Evolutionary conservation across 2,888 invertebrate genomes (phyloP).

Genomic region (Trisateles emortualis): DNA sequence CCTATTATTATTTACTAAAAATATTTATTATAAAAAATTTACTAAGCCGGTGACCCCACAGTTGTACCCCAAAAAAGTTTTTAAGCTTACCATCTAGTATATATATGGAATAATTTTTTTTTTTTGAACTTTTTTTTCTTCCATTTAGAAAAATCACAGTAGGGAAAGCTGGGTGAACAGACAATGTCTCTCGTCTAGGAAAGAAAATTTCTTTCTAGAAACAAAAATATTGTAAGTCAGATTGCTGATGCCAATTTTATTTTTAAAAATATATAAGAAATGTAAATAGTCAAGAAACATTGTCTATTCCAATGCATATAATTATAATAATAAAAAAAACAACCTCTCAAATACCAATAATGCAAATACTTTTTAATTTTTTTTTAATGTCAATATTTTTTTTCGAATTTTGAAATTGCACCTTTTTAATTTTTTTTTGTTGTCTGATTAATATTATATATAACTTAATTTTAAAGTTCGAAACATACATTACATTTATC

Average conservation of each 20-base stretch:
- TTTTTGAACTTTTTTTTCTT: conserved; percentile 32
- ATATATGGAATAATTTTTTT: conserved; percentile 44
- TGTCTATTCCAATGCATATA: conserved; percentile 27
- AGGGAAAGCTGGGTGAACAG: conserved; percentile 37
- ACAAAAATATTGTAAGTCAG: not conserved
- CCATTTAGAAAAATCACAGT: conserved; percentile 40
- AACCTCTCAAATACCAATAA: conserved; percentile 36
- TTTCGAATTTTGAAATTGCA: conserved; percentile 45
- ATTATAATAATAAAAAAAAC: conserved; percentile 34
- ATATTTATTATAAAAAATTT: conserved; percentile 5
- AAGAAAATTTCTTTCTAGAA: too few relatives aligned
- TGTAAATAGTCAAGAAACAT: conserved; percentile 22
- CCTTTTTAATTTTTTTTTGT: conserved; percentile 45
- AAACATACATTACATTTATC: conserved; percentile 33
- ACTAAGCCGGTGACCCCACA: conserved; percentile 16
- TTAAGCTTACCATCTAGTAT: conserved; percentile 33
- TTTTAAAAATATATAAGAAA: too few relatives aligned
- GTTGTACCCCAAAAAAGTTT: conserved; percentile 24
- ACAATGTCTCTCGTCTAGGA: conserved; percentile 27
- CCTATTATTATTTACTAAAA: conserved; percentile 14
- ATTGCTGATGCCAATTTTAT: too few relatives aligned
- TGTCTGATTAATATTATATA: conserved; percentile 23
- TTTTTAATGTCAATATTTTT: conserved; percentile 27
- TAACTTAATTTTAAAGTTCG: conserved; percentile 32
- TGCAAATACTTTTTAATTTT: conserved; percentile 39